Evolutionary conservation across 2,888 invertebrate genomes (phyloP), one percentile per base, ranked within the genome.

Genomic region (Clistopyga incitator): DNA sequence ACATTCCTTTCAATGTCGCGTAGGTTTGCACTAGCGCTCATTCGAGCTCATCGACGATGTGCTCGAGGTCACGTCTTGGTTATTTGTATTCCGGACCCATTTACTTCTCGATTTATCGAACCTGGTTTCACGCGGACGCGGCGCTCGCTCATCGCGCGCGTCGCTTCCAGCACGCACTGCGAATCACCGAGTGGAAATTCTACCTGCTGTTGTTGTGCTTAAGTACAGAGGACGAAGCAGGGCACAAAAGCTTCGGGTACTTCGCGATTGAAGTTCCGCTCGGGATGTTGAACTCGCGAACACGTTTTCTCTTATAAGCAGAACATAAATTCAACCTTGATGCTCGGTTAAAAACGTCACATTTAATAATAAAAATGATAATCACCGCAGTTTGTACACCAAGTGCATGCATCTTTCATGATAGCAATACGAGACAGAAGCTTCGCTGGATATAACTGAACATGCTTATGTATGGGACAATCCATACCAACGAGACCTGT

Each of bases 1-100:
- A 88, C 91, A 92, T 92, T 92, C 91, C 89, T 92, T 91, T 91
- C 92, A 92, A 92, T 92, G 92, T 91, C 92, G 90, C 87, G 87
- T 87, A 88, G 81, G 82, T 83, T 42, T 23, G 65, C 82, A 86
- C 88, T 87, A 77, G 71, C 59, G 67, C 72, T 59, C n/a, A 47
- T 47, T 54, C 78, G 78, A 67, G 78, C 78, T 78, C 81, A 72
- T 80, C 71, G 78, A 81, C 84, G 74, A 81, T 70, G 78, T 84
- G 72, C 81, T 70, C 84, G 84, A 84, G 84, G 84, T 84, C 84
- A 82, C 82, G 84, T 83, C 85, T 80, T 72, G 80, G 78, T 80
- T 84, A 86, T 87, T 87, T 84, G 86, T 87, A 86, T 86, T 86
- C 87, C 86, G 88, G 87, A 88, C 88, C 88, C 59, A 78, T 84